Conservation (phyloP, 2,797 vertebrate species). For the Leptodactylus fallax region DNA sequence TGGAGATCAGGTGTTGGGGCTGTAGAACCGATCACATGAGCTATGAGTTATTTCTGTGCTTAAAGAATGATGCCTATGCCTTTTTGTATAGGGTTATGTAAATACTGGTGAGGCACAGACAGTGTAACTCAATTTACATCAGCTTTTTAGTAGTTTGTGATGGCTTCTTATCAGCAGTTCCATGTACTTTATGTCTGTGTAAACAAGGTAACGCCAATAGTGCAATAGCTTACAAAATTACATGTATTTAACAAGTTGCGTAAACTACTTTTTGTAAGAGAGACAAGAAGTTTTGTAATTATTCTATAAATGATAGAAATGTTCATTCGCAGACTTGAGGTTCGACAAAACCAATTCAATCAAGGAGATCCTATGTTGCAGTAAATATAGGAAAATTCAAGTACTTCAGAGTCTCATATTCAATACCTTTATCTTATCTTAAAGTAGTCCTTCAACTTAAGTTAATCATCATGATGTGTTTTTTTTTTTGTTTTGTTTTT, state of each 20-base stretch:
- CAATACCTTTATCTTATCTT: too few relatives aligned
- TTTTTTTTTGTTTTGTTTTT: too few relatives aligned
- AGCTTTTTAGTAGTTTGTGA: conserved; percentile 4
- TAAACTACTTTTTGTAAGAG: not conserved
- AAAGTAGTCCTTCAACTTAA: too few relatives aligned
- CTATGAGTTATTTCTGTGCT: conserved; percentile 49
- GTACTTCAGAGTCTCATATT: too few relatives aligned
- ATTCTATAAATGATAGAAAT: not conserved
- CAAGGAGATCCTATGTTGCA: too few relatives aligned
- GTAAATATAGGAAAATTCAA: too few relatives aligned
- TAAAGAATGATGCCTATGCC: not conserved
- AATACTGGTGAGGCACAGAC: conserved; percentile 36
- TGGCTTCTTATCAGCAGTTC: conserved; percentile 23
- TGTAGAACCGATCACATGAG: conserved; percentile 42
- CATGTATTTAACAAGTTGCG: conserved; percentile 8
- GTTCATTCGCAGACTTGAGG: too few relatives aligned
- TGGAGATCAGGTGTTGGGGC: conserved; percentile 49
- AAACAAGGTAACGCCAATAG: conserved; percentile 10
- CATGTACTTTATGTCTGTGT: conserved; percentile 34
- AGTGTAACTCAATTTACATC: conserved; percentile 34
- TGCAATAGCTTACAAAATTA: conserved; percentile 18
- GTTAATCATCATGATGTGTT: too few relatives aligned
- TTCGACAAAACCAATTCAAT: too few relatives aligned
- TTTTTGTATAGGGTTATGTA: conserved; percentile 48
- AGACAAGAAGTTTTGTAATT: not conserved